Base-by-base conservation (phyloP, 2,888 invertebrate species). In the Drosophila siamana region DNA sequence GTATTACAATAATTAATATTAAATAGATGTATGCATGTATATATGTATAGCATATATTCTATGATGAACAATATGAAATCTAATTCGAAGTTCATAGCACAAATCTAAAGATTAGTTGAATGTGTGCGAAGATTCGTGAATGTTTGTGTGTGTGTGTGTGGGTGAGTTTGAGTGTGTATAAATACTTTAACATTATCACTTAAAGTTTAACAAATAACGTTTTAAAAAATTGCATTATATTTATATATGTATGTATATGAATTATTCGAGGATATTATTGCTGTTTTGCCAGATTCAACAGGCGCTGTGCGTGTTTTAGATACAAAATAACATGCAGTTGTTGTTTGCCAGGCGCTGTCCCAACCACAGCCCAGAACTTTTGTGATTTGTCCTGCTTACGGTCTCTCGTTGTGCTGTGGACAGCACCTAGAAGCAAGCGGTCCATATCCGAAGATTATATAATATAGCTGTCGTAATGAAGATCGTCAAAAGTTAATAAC, bases 171-270 rank as follows among this genome's bases (percentile, higher is more conserved):
- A 50, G 56, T 57, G 57, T 77, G 61, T 79, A 69, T 66, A 77
- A 81, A 78, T 77, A 81, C 54, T 51, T 48, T 72, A 78, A 66
- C 75, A 71, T 65, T 70, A 60, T 44, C 56, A 65, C 79, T 85
- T 80, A 80, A n/a, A 16, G 56, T 59, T 48, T 85, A 80, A 85
- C 80, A 80, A 84, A 81, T 69, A 73, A 79, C 82, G 67, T 64
- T 54, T 64, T 44, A 36, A 33, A 55, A 59, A 19, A 19, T 19
- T 19, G n/a, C n/a, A n/a, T n/a, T n/a, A n/a, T n/a, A 63, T 40
- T n/a, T 48, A 28, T 36, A 51, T 36, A 33, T 44, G 15, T 54
- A 60, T 44, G 15, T 62, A 48, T 70, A 60, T 44, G 65, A 44
- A 57, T 54, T 56, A 78, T 59, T 62, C 62, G 72, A 61, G 26